A percentile compares a stretch with the other conserved stretches of the same genome.
These are phyloP conservation scores for Malurus elegans DNA, from an alignment of 2,113 vertebrate species.

Conservation along the genomic window DNA sequence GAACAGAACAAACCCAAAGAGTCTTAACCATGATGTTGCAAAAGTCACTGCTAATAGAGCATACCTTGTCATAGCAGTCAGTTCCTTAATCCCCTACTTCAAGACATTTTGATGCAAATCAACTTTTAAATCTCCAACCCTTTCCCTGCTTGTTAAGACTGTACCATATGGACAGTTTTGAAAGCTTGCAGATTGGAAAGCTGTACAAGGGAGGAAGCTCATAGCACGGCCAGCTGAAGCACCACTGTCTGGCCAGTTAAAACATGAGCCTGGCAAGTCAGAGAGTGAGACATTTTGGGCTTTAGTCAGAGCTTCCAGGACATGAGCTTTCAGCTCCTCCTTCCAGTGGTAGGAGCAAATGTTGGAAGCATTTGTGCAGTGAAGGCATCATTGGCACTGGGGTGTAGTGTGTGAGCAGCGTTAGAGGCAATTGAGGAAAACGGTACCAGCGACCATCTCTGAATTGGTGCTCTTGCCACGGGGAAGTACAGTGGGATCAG, in stretches of 20 bases:
- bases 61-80: neutral
- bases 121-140: neutral
- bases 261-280: neutral
- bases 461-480: neutral
- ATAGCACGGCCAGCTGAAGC: neutral
- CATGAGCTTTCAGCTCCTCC: neutral
- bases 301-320: neutral
- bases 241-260: neutral
- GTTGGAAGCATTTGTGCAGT: neutral
- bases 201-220: neutral
- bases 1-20: neutral
- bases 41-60: neutral
- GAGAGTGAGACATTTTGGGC: neutral
- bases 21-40: neutral
- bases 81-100: neutral
- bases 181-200: neutral
- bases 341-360: neutral
- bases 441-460: accelerated
- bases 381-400: neutral
- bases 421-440: neutral
- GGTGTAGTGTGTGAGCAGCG: neutral
- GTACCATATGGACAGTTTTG: neutral
- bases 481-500: neutral
- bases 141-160: neutral
- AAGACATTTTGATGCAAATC: neutral